These are phyloP conservation scores for Electrophaes corylata DNA, from an alignment of 2,888 invertebrate genomes.

Conservation along the genomic window DNA sequence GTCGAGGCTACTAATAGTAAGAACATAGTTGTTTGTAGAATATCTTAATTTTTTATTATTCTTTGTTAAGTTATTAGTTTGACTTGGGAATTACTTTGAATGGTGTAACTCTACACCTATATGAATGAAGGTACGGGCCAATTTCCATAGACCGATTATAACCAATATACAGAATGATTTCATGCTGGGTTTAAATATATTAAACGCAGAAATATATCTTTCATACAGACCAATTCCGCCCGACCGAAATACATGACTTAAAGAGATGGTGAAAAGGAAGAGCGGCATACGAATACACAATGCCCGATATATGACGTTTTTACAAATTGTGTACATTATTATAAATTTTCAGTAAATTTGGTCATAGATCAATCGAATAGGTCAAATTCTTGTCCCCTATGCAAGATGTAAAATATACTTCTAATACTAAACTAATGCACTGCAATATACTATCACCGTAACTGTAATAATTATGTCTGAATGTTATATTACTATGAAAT, in stretches of 20 bases:
- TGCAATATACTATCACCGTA: slow-evolving; percentile 25
- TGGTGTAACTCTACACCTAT: no score
- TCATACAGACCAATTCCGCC: slow-evolving; percentile 26
- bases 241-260: slow-evolving; percentile 26
- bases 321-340: slow-evolving; percentile 37
- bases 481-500: background rate
- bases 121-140: background rate
- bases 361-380: slow-evolving; percentile 37
- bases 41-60: no score
- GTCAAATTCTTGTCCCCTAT: slow-evolving; percentile 39
- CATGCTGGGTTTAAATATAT: slow-evolving; percentile 1
- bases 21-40: no score
- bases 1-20: no score
- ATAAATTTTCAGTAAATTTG: slow-evolving; percentile 37
- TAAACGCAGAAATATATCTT: background rate
- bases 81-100: no score
- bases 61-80: no score
- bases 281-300: slow-evolving; percentile 37
- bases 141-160: background rate
- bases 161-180: background rate
- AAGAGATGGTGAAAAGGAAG: slow-evolving; percentile 22
- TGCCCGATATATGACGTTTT: slow-evolving; percentile 40
- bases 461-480: slow-evolving; percentile 6
- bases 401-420: slow-evolving; percentile 19
- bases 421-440: slow-evolving; percentile 20